Percentiles rank a stretch among this genome's conserved stretches.
phyloP scores from a whole-genome alignment of 2,797 vertebrate species.

The Neomorphus geoffroyi region DNA sequence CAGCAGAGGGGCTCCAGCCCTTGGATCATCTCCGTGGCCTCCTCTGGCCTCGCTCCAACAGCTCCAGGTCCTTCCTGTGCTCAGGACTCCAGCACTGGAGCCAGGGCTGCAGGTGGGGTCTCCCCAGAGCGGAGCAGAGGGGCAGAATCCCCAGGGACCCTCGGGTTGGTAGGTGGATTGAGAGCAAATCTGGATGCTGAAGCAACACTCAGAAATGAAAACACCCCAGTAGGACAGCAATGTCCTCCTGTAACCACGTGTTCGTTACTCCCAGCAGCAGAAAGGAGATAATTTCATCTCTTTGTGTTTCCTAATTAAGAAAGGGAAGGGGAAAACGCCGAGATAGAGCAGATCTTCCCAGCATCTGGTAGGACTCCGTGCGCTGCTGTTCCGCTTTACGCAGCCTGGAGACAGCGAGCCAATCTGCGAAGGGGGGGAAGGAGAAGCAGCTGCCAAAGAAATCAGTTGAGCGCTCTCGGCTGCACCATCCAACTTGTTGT shows the following conservation, averaged over 20 bases:
- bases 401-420: not conserved
- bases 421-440: not conserved
- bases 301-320: not conserved
- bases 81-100: too few species aligned
- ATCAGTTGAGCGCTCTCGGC: not conserved
- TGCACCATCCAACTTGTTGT: not conserved
- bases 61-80: too few species aligned
- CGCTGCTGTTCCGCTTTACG: not conserved
- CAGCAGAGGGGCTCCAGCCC: too few species aligned
- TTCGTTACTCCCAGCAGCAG: not conserved
- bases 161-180: not conserved
- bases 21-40: too few species aligned
- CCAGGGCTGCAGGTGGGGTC: too few species aligned
- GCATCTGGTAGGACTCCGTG: not conserved
- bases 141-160: too few species aligned
- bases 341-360: not conserved
- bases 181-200: not conserved
- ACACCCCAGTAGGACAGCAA: not conserved
- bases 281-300: not conserved
- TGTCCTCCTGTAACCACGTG: not conserved
- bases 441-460: constrained; percentile 1
- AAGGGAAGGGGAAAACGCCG: not conserved
- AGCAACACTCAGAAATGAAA: not conserved
- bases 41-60: too few species aligned
- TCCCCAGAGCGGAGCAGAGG: too few species aligned